Base-by-base conservation (phyloP, 1,140 invertebrate genomes). In the Eupristina koningsbergeri region DNA sequence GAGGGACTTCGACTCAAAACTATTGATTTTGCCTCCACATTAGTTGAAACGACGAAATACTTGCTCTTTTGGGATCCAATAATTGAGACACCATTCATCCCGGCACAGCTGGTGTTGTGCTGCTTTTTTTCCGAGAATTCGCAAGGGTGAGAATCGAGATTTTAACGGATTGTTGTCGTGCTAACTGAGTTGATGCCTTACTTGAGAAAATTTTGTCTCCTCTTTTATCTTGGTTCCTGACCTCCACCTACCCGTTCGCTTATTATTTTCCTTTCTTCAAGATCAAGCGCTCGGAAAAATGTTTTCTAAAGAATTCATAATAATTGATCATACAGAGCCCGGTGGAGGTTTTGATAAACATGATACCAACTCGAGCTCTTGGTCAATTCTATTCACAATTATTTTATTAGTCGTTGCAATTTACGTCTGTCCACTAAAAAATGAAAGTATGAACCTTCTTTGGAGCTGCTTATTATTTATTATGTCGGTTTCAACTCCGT, bases 211-310 rank as follows among this genome's bases (percentile, higher is more conserved):
- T 17, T 15, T 17, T 15, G 29, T 69, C 15, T 1, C 2, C 31
- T 15, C 29, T 69, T 22, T 71, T n/a, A 22, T 71, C 67, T 71
- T 36, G 67, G 22, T 31, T 3, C n/a, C 39, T n/a, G 67, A 22
- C 67, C 19, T 36, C 0, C 67, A 13, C 22, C 5, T 41, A 41
- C 41, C 36, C 67, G 41, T 71, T 71, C 19, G 8, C 19, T 71
- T 36, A 36, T n/a, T 58, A 58, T 26, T 58, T 31, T 71, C 36
- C 39, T 71, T 71, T 71, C 67, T 71, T 71, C 9, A 36, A 15
- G 36, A 41, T 71, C 67, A 71, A 71, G 39, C 41, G 36, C 36
- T 41, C 36, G 67, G 67, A 71, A 71, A 71, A 71, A 36, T 71
- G 39, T 22, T 71, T 71, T 41, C 67, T 19, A 71, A 71, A 19